Percentiles rank a stretch among this genome's conserved stretches.
Evolutionary conservation across 2,888 invertebrate genomes (phyloP).

Genomic region (Morpho deidamia): DNA sequence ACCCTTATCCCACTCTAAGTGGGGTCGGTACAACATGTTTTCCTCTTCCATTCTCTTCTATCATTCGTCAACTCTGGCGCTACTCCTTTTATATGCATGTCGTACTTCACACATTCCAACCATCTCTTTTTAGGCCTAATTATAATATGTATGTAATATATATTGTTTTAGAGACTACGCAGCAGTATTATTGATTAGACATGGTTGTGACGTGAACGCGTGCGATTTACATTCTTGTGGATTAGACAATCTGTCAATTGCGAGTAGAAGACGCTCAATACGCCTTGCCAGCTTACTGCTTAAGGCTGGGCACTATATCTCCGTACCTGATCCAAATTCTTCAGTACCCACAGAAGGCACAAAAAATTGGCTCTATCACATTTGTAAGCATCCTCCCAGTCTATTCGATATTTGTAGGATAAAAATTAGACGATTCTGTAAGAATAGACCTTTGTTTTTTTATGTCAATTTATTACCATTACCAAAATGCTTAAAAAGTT

Average conservation of each 20-base stretch:
- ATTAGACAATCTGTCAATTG: conserved; percentile 77
- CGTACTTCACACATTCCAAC: too few species aligned
- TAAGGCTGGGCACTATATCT: conserved; percentile 56
- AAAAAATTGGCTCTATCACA: conserved; percentile 56
- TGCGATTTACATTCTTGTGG: conserved; percentile 75
- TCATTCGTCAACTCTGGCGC: too few species aligned
- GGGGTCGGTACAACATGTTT: too few species aligned
- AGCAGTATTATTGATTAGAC: conserved; percentile 76
- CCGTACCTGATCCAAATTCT: conserved; percentile 25
- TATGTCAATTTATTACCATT: conserved; percentile 66
- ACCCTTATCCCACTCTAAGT: too few species aligned
- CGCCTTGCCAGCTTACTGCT: conserved; percentile 53
- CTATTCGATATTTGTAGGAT: conserved; percentile 79
- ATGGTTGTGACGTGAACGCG: conserved; percentile 81
- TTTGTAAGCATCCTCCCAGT: conserved; percentile 66
- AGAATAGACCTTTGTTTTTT: conserved; percentile 49
- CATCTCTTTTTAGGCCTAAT: too few species aligned
- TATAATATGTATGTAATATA: too few species aligned
- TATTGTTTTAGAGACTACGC: conserved; percentile 61
- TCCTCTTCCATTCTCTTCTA: too few species aligned
- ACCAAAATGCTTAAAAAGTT: conserved; percentile 75
- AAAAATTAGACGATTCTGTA: conserved; percentile 56
- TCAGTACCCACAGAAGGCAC: conserved; percentile 38
- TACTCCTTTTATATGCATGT: too few species aligned
- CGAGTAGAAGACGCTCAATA: conserved; percentile 53